Evolutionary conservation across 2,113 vertebrate species (phyloP).

Genomic region (Ovis canadensis): DNA sequence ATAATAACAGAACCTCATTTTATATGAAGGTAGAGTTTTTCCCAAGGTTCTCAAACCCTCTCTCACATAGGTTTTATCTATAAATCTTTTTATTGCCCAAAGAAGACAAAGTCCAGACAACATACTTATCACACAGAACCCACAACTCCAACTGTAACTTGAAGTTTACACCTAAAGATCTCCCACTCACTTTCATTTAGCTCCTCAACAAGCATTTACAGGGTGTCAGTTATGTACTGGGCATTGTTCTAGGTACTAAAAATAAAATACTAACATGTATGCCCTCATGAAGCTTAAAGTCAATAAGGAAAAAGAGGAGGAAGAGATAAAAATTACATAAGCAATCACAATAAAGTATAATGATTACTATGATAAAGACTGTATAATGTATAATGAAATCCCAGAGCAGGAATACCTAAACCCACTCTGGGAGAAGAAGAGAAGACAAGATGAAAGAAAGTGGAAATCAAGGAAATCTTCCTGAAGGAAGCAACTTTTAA

Average conservation of each 20-base stretch:
- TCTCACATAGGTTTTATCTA: background rate
- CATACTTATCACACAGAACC: background rate
- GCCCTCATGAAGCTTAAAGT: background rate
- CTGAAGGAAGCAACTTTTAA: background rate
- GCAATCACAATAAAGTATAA: slow-evolving; percentile 1
- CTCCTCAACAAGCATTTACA: slow-evolving; percentile 9
- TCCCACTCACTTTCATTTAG: slow-evolving; percentile 9
- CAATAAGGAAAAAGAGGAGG: background rate
- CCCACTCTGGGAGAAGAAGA: background rate
- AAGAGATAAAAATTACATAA: background rate
- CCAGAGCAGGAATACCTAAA: background rate
- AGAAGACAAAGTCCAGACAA: background rate
- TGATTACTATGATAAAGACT: background rate
- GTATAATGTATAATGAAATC: background rate
- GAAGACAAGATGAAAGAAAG: slow-evolving; percentile 6
- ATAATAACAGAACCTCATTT: slow-evolving; percentile 15
- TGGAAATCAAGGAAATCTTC: background rate
- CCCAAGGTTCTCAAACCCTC: background rate
- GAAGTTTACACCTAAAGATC: background rate
- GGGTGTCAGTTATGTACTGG: background rate
- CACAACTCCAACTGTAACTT: background rate
- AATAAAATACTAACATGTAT: slow-evolving; percentile 10
- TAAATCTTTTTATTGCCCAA: background rate
- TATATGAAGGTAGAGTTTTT: slow-evolving; percentile 17
- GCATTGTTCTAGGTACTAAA: background rate